phyloP scores from a whole-genome alignment of 1,140 invertebrate genomes.

The Nephila pilipes region DNA sequence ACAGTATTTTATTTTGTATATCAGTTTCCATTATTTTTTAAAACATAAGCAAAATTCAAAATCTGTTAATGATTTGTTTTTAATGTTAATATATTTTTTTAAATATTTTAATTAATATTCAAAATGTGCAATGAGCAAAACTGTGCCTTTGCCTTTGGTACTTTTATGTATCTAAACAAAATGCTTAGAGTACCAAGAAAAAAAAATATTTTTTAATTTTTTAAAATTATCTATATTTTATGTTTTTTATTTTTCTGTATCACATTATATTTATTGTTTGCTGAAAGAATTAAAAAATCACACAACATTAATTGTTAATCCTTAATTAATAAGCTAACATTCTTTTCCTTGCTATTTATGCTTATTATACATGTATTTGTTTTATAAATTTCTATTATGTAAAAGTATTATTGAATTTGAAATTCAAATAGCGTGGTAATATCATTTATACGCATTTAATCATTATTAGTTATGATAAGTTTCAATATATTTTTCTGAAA shows the following conservation, averaged over 20 bases:
- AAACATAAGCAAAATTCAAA: background rate
- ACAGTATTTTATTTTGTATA: background rate
- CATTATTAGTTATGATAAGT: background rate
- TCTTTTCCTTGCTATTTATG: background rate
- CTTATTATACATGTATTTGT: background rate
- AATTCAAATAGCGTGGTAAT: background rate
- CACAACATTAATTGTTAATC: background rate
- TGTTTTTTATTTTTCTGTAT: background rate
- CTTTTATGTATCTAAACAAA: slow-evolving; percentile 14
- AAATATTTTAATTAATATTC: slow-evolving; percentile 14
- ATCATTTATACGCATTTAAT: background rate
- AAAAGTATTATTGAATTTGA: background rate
- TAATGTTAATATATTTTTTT: background rate
- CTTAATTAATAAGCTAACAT: background rate
- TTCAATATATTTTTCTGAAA: background rate
- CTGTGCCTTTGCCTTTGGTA: slow-evolving; percentile 34
- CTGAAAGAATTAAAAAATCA: background rate
- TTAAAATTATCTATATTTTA: background rate
- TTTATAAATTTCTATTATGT: background rate
- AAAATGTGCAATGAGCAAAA: slow-evolving; percentile 33
- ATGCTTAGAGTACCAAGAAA: background rate
- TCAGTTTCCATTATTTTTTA: background rate
- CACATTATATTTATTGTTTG: background rate
- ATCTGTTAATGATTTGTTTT: background rate
- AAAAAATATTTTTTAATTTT: too few relatives aligned